phyloP scores from a whole-genome alignment of 2,113 vertebrate species.

The Corydoras maculifer region DNA sequence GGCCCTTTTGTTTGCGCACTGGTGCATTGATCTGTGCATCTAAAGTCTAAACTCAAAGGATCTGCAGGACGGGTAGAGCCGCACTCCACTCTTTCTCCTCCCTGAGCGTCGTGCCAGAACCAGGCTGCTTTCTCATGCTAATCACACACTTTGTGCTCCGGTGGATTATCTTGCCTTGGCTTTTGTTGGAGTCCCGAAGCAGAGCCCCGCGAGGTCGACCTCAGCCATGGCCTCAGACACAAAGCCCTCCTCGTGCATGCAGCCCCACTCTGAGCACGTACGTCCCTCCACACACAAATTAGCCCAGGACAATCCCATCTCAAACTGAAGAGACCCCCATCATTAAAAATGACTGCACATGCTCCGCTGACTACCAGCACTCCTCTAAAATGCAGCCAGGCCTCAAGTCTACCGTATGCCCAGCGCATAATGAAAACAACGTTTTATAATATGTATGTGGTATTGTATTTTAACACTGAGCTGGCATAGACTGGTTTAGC shows the following conservation, averaged over 20 bases:
- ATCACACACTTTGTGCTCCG: slow-evolving; percentile 72
- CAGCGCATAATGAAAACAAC: background rate
- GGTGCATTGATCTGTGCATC: slow-evolving; percentile 43
- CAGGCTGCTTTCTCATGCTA: slow-evolving; percentile 71
- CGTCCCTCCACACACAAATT: slow-evolving; percentile 50
- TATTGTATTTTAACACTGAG: background rate
- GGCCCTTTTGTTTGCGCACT: slow-evolving; percentile 34
- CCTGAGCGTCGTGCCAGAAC: slow-evolving; percentile 59
- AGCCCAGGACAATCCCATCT: slow-evolving; percentile 57
- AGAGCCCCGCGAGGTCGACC: slow-evolving; percentile 70
- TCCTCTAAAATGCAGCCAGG: slow-evolving; percentile 24
- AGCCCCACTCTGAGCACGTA: slow-evolving; percentile 49
- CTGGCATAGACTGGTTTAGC: too few relatives aligned
- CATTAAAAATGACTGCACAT: slow-evolving; percentile 44
- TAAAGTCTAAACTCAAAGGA: slow-evolving; percentile 46
- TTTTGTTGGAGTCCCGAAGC: slow-evolving; percentile 66
- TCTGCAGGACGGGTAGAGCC: slow-evolving; percentile 27
- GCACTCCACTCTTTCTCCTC: slow-evolving; percentile 63
- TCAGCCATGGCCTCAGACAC: slow-evolving; percentile 59
- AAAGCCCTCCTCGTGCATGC: slow-evolving; percentile 58
- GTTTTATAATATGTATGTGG: background rate
- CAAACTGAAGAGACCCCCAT: slow-evolving; percentile 36
- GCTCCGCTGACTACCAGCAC: slow-evolving; percentile 9
- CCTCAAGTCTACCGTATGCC: slow-evolving; percentile 8
- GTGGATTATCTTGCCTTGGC: slow-evolving; percentile 70